Conservation (phyloP, 2,113 vertebrate genomes). For the Callocephalon fimbriatum region DNA sequence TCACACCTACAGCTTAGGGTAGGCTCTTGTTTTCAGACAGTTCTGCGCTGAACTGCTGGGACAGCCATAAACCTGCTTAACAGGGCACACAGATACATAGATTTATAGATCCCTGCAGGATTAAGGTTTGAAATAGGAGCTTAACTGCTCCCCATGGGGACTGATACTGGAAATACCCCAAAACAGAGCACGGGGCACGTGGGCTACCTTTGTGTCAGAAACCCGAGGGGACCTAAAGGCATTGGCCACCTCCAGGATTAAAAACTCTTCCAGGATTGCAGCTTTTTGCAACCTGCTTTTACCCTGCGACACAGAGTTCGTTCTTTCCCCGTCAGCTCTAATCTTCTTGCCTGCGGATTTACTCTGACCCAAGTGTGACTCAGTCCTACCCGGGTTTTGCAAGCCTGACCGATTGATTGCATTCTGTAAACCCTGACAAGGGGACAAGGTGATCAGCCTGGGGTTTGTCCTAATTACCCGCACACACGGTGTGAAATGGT, state of each 20-base stretch:
- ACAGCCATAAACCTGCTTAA: neutral
- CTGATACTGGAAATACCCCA: neutral
- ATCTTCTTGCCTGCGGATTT: neutral
- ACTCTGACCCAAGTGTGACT: neutral
- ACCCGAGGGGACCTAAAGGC: neutral
- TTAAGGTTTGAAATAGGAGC: slow-evolving; percentile 19
- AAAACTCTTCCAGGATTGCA: neutral
- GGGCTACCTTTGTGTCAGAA: neutral
- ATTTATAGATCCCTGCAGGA: neutral
- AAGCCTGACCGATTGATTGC: neutral
- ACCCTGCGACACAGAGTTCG: neutral
- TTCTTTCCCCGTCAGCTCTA: slow-evolving; percentile 2
- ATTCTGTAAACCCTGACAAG: neutral
- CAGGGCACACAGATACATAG: neutral
- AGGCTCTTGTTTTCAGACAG: neutral
- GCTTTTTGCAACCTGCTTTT: slow-evolving; percentile 4
- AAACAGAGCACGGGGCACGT: neutral
- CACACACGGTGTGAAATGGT: neutral
- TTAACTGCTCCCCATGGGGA: neutral
- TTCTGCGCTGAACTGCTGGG: neutral
- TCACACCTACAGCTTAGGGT: neutral
- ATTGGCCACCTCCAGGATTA: neutral
- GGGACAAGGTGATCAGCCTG: neutral
- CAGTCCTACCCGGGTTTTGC: neutral
- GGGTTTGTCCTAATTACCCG: neutral